Evolutionary conservation across 2,888 invertebrate genomes (phyloP).

Genomic region (Cheilosia pagana): DNA sequence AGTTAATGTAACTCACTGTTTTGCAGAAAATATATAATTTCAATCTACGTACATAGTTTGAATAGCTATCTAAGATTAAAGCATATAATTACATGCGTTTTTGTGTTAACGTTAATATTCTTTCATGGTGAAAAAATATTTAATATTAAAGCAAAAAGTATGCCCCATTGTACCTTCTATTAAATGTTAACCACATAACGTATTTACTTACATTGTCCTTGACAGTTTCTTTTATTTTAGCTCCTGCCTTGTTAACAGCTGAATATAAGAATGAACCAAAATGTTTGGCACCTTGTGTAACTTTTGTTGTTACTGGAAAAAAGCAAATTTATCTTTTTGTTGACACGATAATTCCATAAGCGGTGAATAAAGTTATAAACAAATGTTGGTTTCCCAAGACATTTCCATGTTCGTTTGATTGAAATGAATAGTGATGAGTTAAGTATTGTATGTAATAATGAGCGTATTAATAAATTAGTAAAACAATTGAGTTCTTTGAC

Average conservation of each 20-base stretch:
- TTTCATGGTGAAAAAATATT: neutral
- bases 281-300: slow-evolving; percentile 94
- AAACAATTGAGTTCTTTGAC: neutral
- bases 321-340: slow-evolving; percentile 40
- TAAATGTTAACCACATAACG: slow-evolving; percentile 11
- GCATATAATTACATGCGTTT: slow-evolving; percentile 32
- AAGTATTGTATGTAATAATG: slow-evolving; percentile 27
- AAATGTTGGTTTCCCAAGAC: slow-evolving; percentile 39
- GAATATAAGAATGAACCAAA: slow-evolving; percentile 96
- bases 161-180: neutral
- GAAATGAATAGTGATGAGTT: slow-evolving; percentile 10
- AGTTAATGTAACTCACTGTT: slow-evolving; percentile 1
- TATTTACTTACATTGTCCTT: slow-evolving; percentile 94
- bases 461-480: slow-evolving; percentile 29
- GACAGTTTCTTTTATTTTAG: slow-evolving; percentile 97
- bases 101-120: slow-evolving; percentile 8
- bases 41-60: slow-evolving; percentile 6
- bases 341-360: slow-evolving; percentile 33
- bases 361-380: slow-evolving; percentile 11
- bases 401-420: slow-evolving; percentile 33
- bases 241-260: slow-evolving; percentile 97
- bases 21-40: slow-evolving; percentile 7
- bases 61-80: slow-evolving; percentile 14
- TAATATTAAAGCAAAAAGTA: slow-evolving; percentile 14
- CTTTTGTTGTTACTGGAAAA: slow-evolving; percentile 91